Percentiles rank a stretch among this genome's conserved stretches.
Evolutionary conservation across 2,797 vertebrate genomes (phyloP).

Genomic region (Aphelocoma californica): DNA sequence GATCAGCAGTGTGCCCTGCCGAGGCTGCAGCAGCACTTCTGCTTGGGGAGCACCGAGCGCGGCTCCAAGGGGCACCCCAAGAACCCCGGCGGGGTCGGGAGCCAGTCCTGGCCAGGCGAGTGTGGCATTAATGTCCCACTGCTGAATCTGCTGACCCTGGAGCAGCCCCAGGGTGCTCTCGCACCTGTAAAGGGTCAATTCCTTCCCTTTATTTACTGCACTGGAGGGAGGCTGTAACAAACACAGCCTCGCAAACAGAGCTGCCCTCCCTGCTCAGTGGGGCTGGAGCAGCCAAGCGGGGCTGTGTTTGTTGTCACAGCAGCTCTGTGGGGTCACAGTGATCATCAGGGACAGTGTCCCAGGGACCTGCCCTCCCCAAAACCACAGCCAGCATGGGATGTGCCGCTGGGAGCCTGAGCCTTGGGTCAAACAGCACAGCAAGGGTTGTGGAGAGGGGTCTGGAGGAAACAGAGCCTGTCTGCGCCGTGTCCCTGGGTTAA

Average conservation of each 20-base stretch:
- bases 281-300: neutral
- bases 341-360: fast-evolving
- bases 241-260: neutral
- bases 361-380: neutral
- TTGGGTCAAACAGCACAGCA: neutral
- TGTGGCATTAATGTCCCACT: neutral
- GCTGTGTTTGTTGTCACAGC: neutral
- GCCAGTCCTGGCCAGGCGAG: neutral
- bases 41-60: neutral
- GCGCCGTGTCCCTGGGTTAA: neutral
- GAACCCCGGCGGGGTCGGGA: fast-evolving
- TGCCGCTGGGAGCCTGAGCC: neutral
- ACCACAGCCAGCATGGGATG: fast-evolving
- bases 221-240: neutral
- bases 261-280: neutral
- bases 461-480: neutral
- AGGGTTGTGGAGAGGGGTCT: neutral
- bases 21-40: neutral
- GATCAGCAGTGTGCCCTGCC: neutral
- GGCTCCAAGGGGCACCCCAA: neutral
- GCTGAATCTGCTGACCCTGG: fast-evolving
- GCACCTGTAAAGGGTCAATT: neutral
- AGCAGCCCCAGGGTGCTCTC: neutral
- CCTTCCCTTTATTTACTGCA: neutral
- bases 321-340: neutral